Base-by-base conservation (phyloP, 1,140 invertebrate species). In the Lineus longissimus region DNA sequence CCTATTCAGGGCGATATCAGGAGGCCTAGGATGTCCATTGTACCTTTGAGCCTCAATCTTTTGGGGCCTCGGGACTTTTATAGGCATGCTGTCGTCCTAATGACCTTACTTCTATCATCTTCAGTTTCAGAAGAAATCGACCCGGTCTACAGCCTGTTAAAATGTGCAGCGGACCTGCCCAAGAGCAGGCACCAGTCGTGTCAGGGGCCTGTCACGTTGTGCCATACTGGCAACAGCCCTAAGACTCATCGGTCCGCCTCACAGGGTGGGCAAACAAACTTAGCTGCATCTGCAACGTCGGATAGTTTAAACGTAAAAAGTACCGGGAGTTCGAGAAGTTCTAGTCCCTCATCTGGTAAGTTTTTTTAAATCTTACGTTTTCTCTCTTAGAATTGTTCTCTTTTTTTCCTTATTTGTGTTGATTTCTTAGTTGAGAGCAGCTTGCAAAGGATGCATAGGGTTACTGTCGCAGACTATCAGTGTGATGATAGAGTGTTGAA, bases 81-180 rank as follows among this genome's bases (percentile, higher is more conserved):
- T 36, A 36, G 33, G 15, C 33, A 36, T 36, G 15, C 15, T 36
- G 33, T 7, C 4, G 15, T 36, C 4, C 4, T 36, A 36, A 36
- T 36, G 6, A 36, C 4, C 33, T 36, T 36, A 15, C 33, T 36
- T 36, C 4, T 4, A 7, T 36, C 15, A 15, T 36, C 15, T 36
- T 36, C 47, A 19, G 47, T 66, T 75, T 72, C 72, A 9, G 70
- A 72, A 56, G 76, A 77, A 47, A 74, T 79, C 7, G 78, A 80
- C 59, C 78, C 78, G 9, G 77, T 80, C 15, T 80, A 80, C 69
- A 80, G 78, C 67, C 63, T 80, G 45, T 64, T 80, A 13, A 80
- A 80, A 61, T 78, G 78, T 73, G 78, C 78, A 1, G 77, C 77
- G 2, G 77, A 79, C 55, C 68, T 80, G 11, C 77, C 78, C 15